Percentiles rank a stretch among this genome's conserved stretches.
Evolutionary conservation across 2,888 invertebrate genomes (phyloP).

Genomic region (Phlogophora meticulosa): DNA sequence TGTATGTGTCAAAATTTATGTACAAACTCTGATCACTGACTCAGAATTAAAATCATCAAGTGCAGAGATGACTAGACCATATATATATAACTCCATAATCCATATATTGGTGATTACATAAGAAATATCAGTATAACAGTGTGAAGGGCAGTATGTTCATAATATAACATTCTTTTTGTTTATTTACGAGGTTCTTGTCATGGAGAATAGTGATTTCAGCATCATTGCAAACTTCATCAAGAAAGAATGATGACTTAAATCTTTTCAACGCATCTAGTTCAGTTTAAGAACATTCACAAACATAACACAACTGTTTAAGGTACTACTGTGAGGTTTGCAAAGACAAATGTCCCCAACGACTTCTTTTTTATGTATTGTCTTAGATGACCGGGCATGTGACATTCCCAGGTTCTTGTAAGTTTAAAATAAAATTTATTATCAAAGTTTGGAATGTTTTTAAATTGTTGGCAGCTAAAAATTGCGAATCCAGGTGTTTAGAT

Average conservation of each 20-base stretch:
- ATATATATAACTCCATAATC: not conserved
- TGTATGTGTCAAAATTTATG: too few relatives aligned
- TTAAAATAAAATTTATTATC: conserved; percentile 5
- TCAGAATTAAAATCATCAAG: too few relatives aligned
- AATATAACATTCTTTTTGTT: not conserved
- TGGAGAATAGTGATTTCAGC: not conserved
- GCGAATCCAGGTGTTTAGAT: conserved; percentile 1
- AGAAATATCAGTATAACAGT: too few relatives aligned
- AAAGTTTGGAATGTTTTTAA: not conserved
- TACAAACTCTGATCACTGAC: too few relatives aligned
- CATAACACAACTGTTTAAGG: not conserved
- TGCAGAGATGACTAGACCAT: not conserved
- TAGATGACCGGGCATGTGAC: not conserved
- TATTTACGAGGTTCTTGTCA: too few relatives aligned
- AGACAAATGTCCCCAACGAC: not conserved
- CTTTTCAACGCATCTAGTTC: not conserved
- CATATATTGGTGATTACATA: not conserved
- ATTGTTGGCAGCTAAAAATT: not conserved
- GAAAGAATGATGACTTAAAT: not conserved
- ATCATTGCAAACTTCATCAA: not conserved
- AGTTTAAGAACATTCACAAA: too few relatives aligned
- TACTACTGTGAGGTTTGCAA: not conserved
- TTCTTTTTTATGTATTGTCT: not conserved
- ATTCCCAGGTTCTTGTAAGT: not conserved
- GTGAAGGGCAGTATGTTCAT: not conserved